Base-by-base conservation (phyloP, 2,113 vertebrate species). In the Coreoperca whiteheadi region DNA sequence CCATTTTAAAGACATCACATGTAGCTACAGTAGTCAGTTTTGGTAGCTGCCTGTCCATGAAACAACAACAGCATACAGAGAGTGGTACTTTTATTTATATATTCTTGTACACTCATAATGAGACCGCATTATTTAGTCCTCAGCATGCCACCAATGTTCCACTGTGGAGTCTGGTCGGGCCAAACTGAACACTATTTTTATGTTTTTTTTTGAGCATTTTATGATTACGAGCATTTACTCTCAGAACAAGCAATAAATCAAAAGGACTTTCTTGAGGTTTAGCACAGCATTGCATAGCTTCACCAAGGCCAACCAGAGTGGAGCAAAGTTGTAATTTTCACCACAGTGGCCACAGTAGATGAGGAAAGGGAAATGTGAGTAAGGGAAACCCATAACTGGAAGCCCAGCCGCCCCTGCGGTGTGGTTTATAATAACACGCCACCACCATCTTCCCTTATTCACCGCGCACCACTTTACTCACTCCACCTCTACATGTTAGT, bases 291-390 rank as follows among this genome's bases (percentile, higher is more conserved):
- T 46, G 46, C 28, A 8, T 3, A 43, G 39, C 50, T 41, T 43
- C 28, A 64, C 50, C 28, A 39, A 5, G 10, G 30, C 65, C 39
- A 41, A 18, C 30, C 18, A n/a, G 46, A 77, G 69, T 53, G 28
- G 63, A 60, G 53, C 18, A 14, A 46, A 70, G 77, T 79, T 0
- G 12, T 77, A 39, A 73, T 67, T 81, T 15, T 81, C 64, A 51
- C 70, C 51, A 56, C 66, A 57, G 63, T 28, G 5, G 4, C 72
- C 54, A 59, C 66, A 70, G 66, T 15, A 25, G 72, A 77, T 12
- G 41, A 74, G 79, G 30, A 74, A 56, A 54, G 63, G 86, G 81
- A 81, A 83, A 81, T 69, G 39, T 82, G 87, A 86, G 82, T 77
- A 41, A 83, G 74, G 81, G 64, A 92, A 87, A 82, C 67, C 64